Evolutionary conservation across 2,888 invertebrate species (phyloP), one percentile per base, ranked within the genome.

Genomic region (Ennomos quercinarius): DNA sequence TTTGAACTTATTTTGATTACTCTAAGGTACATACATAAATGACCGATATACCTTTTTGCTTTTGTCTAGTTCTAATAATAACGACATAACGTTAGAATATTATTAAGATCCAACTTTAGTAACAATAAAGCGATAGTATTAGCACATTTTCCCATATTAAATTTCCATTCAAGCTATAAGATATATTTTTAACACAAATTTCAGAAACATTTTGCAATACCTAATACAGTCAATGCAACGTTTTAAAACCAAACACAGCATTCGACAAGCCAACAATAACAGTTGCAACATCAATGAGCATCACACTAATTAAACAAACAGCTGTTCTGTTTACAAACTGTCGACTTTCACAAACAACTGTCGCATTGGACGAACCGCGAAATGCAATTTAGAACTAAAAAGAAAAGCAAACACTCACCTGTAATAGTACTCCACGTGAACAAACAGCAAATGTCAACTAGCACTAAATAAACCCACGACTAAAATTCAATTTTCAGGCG

Each of bases 401-500:
- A 39, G 43, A 35, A 47, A 63, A 65, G 40, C 49, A 51, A 69
- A 65, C 60, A 77, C 83, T 83, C 66, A 83, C 83, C 83, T 80
- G 66, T 62, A 60, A 69, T 62, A 61, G 56, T 48, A 63, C 74
- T 71, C 72, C 77, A 77, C 78, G 82, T 78, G 73, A 67, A 67
- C 73, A 61, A 74, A 75, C 69, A 77, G 74, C 71, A 60, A 71
- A 65, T 70, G 73, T 73, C 67, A 75, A 80, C 73, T 74, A 69
- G 69, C 81, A 83, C 83, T 64, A 72, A 80, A 79, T 71, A 74
- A 77, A 76, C 81, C 77, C 76, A 40, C 48, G 43, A 57, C 39
- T 53, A 44, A 67, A 63, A 59, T 63, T 42, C 40, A 47, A 12
- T 50, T 35, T 39, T 44, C 8, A 17, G 2, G 37, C 40, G 49